Evolutionary conservation across 2,113 vertebrate genomes (phyloP), one percentile per base, ranked within the genome.

Genomic region (Tringa solitaria): DNA sequence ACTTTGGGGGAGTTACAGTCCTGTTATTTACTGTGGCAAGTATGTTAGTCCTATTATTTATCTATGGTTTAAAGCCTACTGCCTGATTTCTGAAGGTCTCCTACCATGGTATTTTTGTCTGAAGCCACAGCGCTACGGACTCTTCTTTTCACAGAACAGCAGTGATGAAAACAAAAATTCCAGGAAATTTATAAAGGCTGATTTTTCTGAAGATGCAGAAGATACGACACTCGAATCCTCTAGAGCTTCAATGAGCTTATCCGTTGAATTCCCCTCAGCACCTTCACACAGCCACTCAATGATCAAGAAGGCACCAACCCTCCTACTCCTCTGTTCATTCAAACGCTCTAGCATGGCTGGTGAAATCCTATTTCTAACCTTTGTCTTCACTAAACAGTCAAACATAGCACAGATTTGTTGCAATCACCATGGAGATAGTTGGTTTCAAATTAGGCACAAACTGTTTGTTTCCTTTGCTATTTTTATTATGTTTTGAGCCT

Each of bases 381-480:
- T 76, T 89, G 78, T 51, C 73, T 92, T 69, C 64, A 82, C 74
- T 45, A 23, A 92, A 79, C 64, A 87, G 85, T 85, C 75, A 67
- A 77, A 95, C 24, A 2, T 13, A 84, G 81, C 8, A 72, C 46
- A 16, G 32, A 72, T 87, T 91, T 93, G 89, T 89, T 89, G 53
- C 84, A 69, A 61, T 96, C 94, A 93, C 93, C 95, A 96, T 90
- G 93, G 96, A 95, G 93, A 95, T 90, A 32, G 88, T 3, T 77
- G n/a, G 75, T 96, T 96, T 94, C 82, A 87, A 90, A 93, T 95
- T 63, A 95, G 35, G 67, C 75, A 96, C 53, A 93, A 94, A 95
- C 72, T 76, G 85, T 93, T 96, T 95, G 85, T 94, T 94, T 95
- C 87, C 75, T 95, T 86, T 81, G 73, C 93, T 94, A 93, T 96